phyloP scores from a whole-genome alignment of 2,888 invertebrate species.

The Pharmacophagus antenor region DNA sequence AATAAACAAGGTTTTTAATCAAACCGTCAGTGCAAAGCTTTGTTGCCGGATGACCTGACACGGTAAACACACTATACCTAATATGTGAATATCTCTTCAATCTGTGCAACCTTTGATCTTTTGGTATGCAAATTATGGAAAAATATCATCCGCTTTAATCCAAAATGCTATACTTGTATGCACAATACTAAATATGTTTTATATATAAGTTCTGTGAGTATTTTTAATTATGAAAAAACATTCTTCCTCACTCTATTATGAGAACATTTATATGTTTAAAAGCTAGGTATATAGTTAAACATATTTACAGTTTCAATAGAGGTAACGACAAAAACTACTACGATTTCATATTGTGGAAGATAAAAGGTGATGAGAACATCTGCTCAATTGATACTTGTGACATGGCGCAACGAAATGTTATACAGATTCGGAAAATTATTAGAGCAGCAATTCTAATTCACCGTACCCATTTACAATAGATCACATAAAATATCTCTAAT shows the following conservation, averaged over 20 bases:
- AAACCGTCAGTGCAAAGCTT: constrained; percentile 17
- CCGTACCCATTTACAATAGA: no score
- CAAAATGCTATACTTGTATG: no score
- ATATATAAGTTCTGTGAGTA: no score
- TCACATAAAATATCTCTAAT: not conserved
- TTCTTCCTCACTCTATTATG: no score
- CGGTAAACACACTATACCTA: constrained; percentile 14
- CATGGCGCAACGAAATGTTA: not conserved
- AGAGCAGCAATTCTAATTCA: no score
- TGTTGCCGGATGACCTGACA: constrained; percentile 16
- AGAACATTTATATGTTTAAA: not conserved
- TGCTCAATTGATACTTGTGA: not conserved
- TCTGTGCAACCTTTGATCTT: constrained; percentile 18
- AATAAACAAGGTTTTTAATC: constrained; percentile 24
- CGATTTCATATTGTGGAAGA: not conserved
- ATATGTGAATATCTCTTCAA: constrained; percentile 14
- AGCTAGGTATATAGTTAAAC: not conserved
- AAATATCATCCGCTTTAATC: constrained; percentile 2
- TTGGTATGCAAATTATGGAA: constrained; percentile 20
- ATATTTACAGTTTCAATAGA: not conserved
- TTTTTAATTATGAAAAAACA: no score
- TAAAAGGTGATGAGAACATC: not conserved
- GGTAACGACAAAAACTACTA: not conserved
- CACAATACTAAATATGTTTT: no score
- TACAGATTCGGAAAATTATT: no score